These are phyloP conservation scores for Arctia plantaginis DNA, from an alignment of 2,888 invertebrate species.

Conservation along the genomic window DNA sequence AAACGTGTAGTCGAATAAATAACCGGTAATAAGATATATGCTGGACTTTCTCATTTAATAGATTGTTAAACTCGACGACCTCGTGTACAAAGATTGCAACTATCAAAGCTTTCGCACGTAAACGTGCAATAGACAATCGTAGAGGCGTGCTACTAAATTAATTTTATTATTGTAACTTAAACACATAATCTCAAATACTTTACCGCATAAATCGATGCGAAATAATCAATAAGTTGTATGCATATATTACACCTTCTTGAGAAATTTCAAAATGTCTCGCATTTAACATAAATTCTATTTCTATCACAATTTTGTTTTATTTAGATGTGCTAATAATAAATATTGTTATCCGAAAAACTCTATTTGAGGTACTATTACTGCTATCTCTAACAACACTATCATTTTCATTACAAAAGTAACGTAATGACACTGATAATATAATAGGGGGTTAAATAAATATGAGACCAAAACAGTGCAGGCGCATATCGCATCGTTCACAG, in stretches of 20 bases:
- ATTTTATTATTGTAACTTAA: background rate
- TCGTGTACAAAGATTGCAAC: slow-evolving; percentile 30
- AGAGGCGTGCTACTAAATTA: background rate
- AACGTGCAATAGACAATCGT: background rate
- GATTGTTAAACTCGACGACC: slow-evolving; percentile 32
- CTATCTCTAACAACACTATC: background rate
- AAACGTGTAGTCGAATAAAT: slow-evolving; percentile 10
- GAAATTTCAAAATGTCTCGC: slow-evolving; percentile 8
- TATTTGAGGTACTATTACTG: background rate
- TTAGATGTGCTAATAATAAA: background rate
- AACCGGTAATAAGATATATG: slow-evolving; percentile 22
- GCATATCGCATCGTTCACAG: slow-evolving; percentile 47
- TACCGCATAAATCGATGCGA: too few relatives aligned
- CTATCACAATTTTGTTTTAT: background rate
- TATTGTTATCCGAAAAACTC: slow-evolving; percentile 11
- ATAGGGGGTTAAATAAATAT: slow-evolving; percentile 40
- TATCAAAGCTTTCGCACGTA: slow-evolving; percentile 27
- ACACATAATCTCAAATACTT: background rate
- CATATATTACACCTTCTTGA: background rate
- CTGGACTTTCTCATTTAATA: slow-evolving; percentile 27
- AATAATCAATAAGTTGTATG: background rate
- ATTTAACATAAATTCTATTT: slow-evolving; percentile 9
- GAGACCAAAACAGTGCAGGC: slow-evolving; percentile 54
- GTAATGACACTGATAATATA: slow-evolving; percentile 51
- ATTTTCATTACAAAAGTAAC: slow-evolving; percentile 9